Conservation (phyloP, 1,140 invertebrate genomes). For the Hypothenemus hampei region DNA sequence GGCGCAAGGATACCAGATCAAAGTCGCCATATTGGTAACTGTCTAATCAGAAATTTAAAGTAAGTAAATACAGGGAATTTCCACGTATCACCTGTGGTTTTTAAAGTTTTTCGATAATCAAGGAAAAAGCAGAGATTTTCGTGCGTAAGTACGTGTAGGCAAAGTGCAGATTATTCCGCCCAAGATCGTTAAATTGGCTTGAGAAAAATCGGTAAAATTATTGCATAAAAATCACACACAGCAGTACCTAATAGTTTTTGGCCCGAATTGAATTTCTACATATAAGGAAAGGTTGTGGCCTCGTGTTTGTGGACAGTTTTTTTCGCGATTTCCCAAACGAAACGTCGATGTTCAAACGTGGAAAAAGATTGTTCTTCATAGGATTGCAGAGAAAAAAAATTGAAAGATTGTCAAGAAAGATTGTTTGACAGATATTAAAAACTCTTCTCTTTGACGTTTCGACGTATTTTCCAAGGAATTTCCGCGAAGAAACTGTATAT, state of each 20-base stretch:
- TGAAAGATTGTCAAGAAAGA: slow-evolving; percentile 23
- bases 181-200: slow-evolving; percentile 5
- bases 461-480: slow-evolving; percentile 21
- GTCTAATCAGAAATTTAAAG: slow-evolving; percentile 41
- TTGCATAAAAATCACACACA: slow-evolving; percentile 36
- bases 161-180: slow-evolving; percentile 1
- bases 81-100: slow-evolving; percentile 29
- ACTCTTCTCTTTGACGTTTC: slow-evolving; percentile 35
- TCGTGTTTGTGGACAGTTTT: too few relatives aligned
- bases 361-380: too few relatives aligned
- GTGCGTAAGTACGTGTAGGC: slow-evolving; percentile 32
- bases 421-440: slow-evolving; percentile 42
- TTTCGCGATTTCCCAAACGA: too few relatives aligned
- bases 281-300: slow-evolving; percentile 19
- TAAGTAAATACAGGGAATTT: slow-evolving; percentile 40
- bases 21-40: slow-evolving; percentile 42
- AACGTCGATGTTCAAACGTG: too few relatives aligned
- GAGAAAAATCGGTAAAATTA: slow-evolving; percentile 18
- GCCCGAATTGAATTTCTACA: slow-evolving; percentile 16
- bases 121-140: slow-evolving; percentile 18
- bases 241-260: slow-evolving; percentile 30
- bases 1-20: slow-evolving; percentile 35
- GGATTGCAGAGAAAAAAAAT: slow-evolving; percentile 6
- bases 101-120: slow-evolving; percentile 24
- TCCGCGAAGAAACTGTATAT: slow-evolving; percentile 10